These are phyloP conservation scores for Eulithis prunata DNA, from an alignment of 2,888 invertebrate genomes.

Conservation along the genomic window DNA sequence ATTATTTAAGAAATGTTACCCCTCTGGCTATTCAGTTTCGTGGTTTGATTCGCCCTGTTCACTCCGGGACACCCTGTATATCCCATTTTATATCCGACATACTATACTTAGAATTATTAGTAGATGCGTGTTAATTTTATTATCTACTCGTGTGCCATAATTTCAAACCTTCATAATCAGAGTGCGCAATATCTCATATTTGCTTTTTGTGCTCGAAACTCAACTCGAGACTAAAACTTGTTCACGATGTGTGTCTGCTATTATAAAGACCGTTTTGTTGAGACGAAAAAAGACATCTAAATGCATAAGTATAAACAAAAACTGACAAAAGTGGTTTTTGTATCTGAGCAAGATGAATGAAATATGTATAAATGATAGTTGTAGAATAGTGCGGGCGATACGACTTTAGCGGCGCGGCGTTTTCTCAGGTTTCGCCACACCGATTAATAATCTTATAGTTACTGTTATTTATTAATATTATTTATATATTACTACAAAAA, in stretches of 20 bases:
- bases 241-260: constrained; percentile 45
- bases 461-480: constrained; percentile 49
- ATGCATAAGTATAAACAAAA: constrained; percentile 57
- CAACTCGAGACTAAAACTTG: constrained; percentile 51
- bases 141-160: constrained; percentile 41
- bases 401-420: constrained; percentile 45
- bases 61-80: neutral
- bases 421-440: constrained; percentile 54
- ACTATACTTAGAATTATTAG: constrained; percentile 43
- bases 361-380: constrained; percentile 51
- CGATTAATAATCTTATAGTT: constrained; percentile 54
- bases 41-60: no score
- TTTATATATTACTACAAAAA: constrained; percentile 33
- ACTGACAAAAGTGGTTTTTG: constrained; percentile 52
- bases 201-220: constrained; percentile 42
- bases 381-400: constrained; percentile 42
- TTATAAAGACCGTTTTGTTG: constrained; percentile 20
- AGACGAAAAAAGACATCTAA: constrained; percentile 52
- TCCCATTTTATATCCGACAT: constrained; percentile 24
- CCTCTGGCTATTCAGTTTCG: no score
- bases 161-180: constrained; percentile 36
- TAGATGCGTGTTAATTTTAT: constrained; percentile 46
- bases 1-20: no score
- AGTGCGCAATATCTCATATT: constrained; percentile 42
- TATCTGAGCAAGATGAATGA: constrained; percentile 60